Percentiles rank a stretch among this genome's conserved stretches.
These are phyloP conservation scores for Protonibea diacanthus DNA, from an alignment of 2,797 vertebrate genomes.

Conservation along the genomic window DNA sequence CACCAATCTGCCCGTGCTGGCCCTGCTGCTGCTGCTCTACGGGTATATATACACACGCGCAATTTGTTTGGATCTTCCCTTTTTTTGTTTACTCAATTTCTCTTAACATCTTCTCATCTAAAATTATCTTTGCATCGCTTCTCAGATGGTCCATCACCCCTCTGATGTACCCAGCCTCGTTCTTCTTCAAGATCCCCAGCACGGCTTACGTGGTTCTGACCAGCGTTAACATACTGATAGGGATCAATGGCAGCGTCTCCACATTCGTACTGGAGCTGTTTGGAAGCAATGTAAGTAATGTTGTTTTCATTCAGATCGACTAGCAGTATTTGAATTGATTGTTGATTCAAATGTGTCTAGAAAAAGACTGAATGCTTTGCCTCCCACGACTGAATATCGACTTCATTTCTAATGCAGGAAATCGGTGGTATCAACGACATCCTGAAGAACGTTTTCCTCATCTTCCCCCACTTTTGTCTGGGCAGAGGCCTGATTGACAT, in stretches of 20 bases:
- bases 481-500: conserved; percentile 97
- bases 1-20: conserved; percentile 95
- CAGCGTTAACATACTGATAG: conserved; percentile 97
- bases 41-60: conserved; percentile 82
- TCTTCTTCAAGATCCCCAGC: conserved; percentile 98
- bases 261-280: conserved; percentile 98
- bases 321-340: too few relatives aligned
- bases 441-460: conserved; percentile 96
- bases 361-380: neutral
- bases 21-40: conserved; percentile 94
- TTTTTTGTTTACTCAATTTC: neutral
- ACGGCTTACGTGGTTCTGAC: conserved; percentile 98
- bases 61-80: neutral
- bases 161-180: conserved; percentile 99
- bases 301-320: neutral
- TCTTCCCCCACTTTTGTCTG: conserved; percentile 98
- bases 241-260: conserved; percentile 97
- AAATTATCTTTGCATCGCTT: conserved; percentile 11
- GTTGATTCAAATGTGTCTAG: neutral
- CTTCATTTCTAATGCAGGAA: conserved; percentile 83
- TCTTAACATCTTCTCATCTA: conserved; percentile 3
- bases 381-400: neutral
- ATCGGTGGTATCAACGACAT: conserved; percentile 96
- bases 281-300: conserved; percentile 91
- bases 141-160: conserved; percentile 98